phyloP scores from a whole-genome alignment of 1,140 invertebrate genomes.

The Drosophila ironensis region DNA sequence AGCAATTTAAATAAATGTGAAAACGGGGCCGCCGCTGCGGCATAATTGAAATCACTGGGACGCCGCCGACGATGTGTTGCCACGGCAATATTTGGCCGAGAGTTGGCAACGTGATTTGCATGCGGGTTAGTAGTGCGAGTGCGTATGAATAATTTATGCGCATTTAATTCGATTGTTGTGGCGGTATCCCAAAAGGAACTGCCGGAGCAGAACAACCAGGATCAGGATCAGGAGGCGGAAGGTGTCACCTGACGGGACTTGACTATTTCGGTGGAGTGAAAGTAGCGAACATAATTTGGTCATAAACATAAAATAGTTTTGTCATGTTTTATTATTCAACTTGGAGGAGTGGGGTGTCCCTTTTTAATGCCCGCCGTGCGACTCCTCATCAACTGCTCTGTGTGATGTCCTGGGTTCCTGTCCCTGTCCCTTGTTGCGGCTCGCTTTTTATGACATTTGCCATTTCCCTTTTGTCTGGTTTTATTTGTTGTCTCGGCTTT shows the following conservation, averaged over 20 bases:
- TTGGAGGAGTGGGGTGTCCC: not conserved
- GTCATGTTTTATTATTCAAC: conserved; percentile 66
- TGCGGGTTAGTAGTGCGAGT: conserved; percentile 24
- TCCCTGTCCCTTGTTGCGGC: conserved; percentile 14
- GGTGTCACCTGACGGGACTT: not conserved
- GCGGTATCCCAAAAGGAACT: conserved; percentile 37
- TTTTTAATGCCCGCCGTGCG: conserved; percentile 40
- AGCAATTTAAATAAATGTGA: conserved; percentile 74
- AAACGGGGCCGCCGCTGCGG: conserved; percentile 2
- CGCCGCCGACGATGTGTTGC: not conserved
- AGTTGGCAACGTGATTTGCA: conserved; percentile 70
- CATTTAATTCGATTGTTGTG: conserved; percentile 76
- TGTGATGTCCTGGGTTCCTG: conserved; percentile 6
- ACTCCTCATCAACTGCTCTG: conserved; percentile 42
- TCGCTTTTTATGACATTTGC: conserved; percentile 64
- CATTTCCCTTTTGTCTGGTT: conserved; percentile 46
- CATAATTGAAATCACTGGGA: conserved; percentile 71
- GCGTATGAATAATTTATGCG: conserved; percentile 70
- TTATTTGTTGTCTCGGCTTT: conserved; percentile 50
- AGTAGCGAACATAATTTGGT: conserved; percentile 63
- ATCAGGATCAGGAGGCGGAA: not conserved
- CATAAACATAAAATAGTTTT: conserved; percentile 78
- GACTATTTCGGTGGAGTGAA: not conserved
- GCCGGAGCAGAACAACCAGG: not conserved
- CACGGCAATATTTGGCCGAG: conserved; percentile 10